phyloP scores from a whole-genome alignment of 2,888 invertebrate species.

The Pseudeuparius sepicola region DNA sequence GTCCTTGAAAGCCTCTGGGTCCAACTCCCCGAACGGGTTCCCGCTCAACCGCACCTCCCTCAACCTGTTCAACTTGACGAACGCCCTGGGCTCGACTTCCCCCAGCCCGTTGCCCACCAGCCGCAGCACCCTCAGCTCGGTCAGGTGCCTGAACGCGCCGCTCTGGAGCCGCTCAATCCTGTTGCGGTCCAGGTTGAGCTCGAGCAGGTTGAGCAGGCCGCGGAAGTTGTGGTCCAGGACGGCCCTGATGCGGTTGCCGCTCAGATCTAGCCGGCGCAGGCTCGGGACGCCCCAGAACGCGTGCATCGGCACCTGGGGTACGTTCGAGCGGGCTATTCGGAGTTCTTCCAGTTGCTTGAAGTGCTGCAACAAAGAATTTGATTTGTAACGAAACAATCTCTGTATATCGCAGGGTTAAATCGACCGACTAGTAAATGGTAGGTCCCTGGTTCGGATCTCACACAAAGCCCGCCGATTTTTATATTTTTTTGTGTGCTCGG shows the following conservation, averaged over 20 bases:
- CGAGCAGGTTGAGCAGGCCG: conserved; percentile 61
- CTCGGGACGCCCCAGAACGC: conserved; percentile 69
- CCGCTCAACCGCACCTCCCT: conserved; percentile 62
- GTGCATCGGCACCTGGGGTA: conserved; percentile 68
- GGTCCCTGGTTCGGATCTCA: too few species aligned
- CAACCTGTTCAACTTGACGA: conserved; percentile 63
- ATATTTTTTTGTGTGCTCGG: too few species aligned
- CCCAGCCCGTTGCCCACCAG: conserved; percentile 58
- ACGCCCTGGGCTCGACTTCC: conserved; percentile 60
- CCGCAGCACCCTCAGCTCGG: conserved; percentile 56
- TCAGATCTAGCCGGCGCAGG: conserved; percentile 52
- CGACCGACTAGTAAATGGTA: too few species aligned
- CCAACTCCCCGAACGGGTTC: conserved; percentile 62
- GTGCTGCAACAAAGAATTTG: conserved; percentile 27
- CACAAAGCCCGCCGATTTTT: too few species aligned
- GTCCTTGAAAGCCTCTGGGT: conserved; percentile 72
- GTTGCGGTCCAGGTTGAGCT: conserved; percentile 64
- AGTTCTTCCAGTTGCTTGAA: conserved; percentile 55
- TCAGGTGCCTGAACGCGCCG: conserved; percentile 64
- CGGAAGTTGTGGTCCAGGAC: conserved; percentile 65
- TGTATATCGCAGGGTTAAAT: too few species aligned
- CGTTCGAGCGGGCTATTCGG: conserved; percentile 59
- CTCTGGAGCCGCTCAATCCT: conserved; percentile 63
- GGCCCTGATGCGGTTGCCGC: conserved; percentile 61
- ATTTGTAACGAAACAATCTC: too few species aligned